These are phyloP conservation scores for Heliothis virescens DNA, from an alignment of 1,140 invertebrate species.

Conservation along the genomic window DNA sequence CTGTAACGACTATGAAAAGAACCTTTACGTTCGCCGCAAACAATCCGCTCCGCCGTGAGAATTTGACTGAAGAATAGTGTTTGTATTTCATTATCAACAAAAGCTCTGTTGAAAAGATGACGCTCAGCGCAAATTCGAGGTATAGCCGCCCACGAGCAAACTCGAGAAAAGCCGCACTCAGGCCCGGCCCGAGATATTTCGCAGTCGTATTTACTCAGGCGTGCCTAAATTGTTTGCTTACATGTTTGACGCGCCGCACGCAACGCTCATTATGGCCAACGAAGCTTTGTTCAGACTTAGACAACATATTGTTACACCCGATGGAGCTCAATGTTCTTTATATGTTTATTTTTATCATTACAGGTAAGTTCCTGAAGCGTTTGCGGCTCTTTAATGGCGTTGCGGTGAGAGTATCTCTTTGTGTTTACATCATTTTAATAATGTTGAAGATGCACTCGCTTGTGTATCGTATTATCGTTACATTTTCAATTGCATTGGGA, in stretches of 20 bases:
- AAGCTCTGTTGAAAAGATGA: slow-evolving; percentile 83
- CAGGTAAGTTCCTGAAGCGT: slow-evolving; percentile 76
- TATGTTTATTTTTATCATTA: slow-evolving; percentile 83
- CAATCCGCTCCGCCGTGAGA: slow-evolving; percentile 71
- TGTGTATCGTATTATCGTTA: slow-evolving; percentile 34
- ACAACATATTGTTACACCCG: slow-evolving; percentile 82
- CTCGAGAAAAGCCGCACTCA: slow-evolving; percentile 73
- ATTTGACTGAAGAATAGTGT: slow-evolving; percentile 78
- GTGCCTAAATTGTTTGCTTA: slow-evolving; percentile 86
- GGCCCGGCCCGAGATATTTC: slow-evolving; percentile 81
- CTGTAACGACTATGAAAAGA: slow-evolving; percentile 45
- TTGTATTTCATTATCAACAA: slow-evolving; percentile 85
- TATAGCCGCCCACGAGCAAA: slow-evolving; percentile 71
- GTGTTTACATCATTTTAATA: slow-evolving; percentile 58
- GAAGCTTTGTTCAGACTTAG: slow-evolving; percentile 83
- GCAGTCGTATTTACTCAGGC: slow-evolving; percentile 85
- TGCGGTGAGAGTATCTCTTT: slow-evolving; percentile 75
- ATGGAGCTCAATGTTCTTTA: slow-evolving; percentile 79
- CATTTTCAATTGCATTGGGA: slow-evolving; percentile 38
- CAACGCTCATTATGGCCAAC: slow-evolving; percentile 84
- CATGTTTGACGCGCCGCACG: slow-evolving; percentile 85
- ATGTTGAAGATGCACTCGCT: slow-evolving; percentile 46
- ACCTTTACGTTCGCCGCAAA: slow-evolving; percentile 67
- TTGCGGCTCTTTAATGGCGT: slow-evolving; percentile 70
- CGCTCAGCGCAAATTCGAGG: slow-evolving; percentile 77